These are phyloP conservation scores for Orgyia antiqua DNA, from an alignment of 2,888 invertebrate genomes.

Conservation along the genomic window DNA sequence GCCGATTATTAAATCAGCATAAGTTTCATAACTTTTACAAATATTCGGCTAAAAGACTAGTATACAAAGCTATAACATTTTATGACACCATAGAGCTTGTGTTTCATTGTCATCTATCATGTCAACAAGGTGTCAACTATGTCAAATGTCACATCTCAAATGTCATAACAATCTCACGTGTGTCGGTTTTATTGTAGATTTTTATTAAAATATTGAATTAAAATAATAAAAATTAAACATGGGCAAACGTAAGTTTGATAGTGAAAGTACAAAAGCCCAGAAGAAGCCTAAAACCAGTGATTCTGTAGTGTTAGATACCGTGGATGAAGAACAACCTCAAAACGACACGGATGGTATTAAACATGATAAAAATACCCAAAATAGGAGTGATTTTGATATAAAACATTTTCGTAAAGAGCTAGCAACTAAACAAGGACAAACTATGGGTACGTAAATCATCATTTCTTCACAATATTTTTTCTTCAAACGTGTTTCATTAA, in stretches of 20 bases:
- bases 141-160: no score
- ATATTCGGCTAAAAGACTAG: no score
- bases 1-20: no score
- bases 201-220: neutral
- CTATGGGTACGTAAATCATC: constrained; percentile 68
- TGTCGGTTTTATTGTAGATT: neutral
- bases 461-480: no score
- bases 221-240: constrained; percentile 27
- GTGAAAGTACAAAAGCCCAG: constrained; percentile 24
- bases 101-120: no score
- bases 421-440: constrained; percentile 68
- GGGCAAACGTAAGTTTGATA: constrained; percentile 60
- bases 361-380: constrained; percentile 19
- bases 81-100: no score
- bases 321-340: constrained; percentile 43
- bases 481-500: no score
- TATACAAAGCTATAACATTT: no score
- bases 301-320: constrained; percentile 20
- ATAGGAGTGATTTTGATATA: constrained; percentile 67
- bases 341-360: constrained; percentile 22
- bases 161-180: constrained; percentile 43
- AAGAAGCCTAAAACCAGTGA: constrained; percentile 43
- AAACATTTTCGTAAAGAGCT: constrained; percentile 79
- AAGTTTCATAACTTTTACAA: no score
- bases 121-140: no score